Conservation (phyloP, 92 coral and sea anemone genomes). For the Muricea muricata region DNA sequence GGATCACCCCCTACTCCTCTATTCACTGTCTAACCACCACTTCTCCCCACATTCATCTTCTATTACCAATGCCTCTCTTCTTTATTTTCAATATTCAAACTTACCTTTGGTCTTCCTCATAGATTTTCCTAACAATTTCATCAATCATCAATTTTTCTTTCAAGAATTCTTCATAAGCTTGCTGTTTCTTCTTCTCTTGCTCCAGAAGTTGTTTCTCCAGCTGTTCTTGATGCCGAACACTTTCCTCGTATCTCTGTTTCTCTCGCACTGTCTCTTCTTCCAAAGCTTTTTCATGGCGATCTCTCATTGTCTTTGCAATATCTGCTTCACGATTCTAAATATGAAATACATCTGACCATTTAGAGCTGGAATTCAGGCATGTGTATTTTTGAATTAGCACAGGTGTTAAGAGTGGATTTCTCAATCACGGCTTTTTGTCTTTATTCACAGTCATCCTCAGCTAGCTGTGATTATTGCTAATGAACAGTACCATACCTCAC, state of each 20-base stretch:
- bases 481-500: too few relatives aligned
- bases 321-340: constrained; percentile 65
- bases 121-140: constrained; percentile 96
- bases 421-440: too few relatives aligned
- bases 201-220: constrained; percentile 86
- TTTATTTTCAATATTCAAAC: background rate
- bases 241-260: constrained; percentile 89
- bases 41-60: too few relatives aligned
- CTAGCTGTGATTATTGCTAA: too few relatives aligned
- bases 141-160: constrained; percentile 99
- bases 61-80: too few relatives aligned
- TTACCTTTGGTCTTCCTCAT: constrained; percentile 96
- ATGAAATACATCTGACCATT: background rate
- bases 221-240: constrained; percentile 90
- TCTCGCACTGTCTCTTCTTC: constrained; percentile 86
- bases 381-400: too few relatives aligned
- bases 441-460: too few relatives aligned
- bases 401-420: too few relatives aligned
- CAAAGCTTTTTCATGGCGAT: constrained; percentile 77
- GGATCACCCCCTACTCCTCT: too few relatives aligned
- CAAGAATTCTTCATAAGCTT: constrained; percentile 95
- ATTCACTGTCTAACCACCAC: too few relatives aligned
- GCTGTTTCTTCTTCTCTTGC: constrained; percentile 88
- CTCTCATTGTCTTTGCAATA: constrained; percentile 82
- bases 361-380: background rate